A percentile compares a stretch with the other conserved stretches of the same genome.
Conservation (phyloP, 2,113 vertebrate genomes). For the Tichodroma muraria region DNA sequence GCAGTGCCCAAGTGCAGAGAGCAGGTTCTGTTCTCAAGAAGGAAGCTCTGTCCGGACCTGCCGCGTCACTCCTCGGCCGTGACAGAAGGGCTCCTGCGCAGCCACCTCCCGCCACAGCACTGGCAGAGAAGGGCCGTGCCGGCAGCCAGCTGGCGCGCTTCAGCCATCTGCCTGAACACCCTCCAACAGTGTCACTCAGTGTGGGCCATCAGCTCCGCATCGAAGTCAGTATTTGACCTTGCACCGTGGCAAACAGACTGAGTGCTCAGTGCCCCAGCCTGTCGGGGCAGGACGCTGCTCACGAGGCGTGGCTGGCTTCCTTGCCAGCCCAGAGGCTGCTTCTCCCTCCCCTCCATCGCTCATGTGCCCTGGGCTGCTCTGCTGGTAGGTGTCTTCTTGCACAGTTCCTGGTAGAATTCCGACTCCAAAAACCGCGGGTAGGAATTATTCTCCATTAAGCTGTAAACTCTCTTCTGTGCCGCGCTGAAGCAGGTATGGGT, state of each 20-base stretch:
- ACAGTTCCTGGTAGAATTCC: conserved; percentile 73
- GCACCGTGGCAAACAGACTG: neutral
- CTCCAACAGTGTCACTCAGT: neutral
- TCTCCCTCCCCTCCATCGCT: neutral
- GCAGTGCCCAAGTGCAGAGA: neutral
- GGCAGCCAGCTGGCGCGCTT: neutral
- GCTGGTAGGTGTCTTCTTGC: conserved; percentile 61
- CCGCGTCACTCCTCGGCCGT: neutral
- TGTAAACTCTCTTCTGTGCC: conserved; percentile 86
- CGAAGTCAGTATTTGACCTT: conserved; percentile 39
- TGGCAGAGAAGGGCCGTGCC: neutral
- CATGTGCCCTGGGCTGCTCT: conserved; percentile 62
- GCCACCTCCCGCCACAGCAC: neutral
- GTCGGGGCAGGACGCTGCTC: neutral
- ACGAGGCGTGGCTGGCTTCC: neutral
- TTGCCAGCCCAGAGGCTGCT: neutral
- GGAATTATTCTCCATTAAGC: conserved; percentile 89
- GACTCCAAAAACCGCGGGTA: conserved; percentile 89
- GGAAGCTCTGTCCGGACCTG: neutral
- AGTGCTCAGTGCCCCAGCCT: neutral
- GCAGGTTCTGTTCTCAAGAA: neutral
- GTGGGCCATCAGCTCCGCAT: neutral
- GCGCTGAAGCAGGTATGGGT: conserved; percentile 75
- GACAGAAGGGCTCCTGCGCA: neutral
- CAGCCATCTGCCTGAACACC: neutral